Evolutionary conservation across 1,140 invertebrate genomes (phyloP), one percentile per base, ranked within the genome.

Genomic region (Drosophila kanapiae): DNA sequence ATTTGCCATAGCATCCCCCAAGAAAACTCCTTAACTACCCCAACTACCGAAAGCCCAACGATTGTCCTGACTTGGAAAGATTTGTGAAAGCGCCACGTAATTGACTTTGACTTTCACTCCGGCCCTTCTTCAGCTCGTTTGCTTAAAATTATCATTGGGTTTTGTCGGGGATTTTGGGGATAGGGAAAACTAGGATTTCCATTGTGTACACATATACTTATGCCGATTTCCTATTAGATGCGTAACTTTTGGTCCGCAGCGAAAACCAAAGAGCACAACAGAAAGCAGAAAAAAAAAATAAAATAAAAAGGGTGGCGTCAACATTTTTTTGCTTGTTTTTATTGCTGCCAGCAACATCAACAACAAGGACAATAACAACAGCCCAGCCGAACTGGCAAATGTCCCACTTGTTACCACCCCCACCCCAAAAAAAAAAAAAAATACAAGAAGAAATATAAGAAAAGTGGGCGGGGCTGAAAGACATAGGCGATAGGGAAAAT

Each of bases 151-250:
- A 88, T 88, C 85, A 84, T 90, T 58, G 74, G 43, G 53, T n/a
- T 64, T 62, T 35, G 9, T n/a, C 33, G 40, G 48, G 48, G 10
- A 13, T 11, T 31, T 8, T 14, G 6, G 47, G 40, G 45, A 23
- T 54, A 10, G 14, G 76, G 59, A 74, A 61, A 58, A 78, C 68
- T 82, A 76, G 69, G 63, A 82, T 79, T 83, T 68, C 80, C 62
- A 86, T 86, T 86, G 86, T 86, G 83, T 88, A 83, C 83, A 88
- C 83, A 88, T 86, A 83, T 86, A 86, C 83, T 88, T 88, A 83
- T 86, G 80, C 83, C 82, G 79, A 86, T 87, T 86, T 86, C 72
- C 72, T 67, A 76, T 76, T 76, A 76, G 72, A 76, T 76, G 74
- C 74, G 74, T 76, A 76, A 76, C 72, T 76, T 71, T 59, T 56